Evolutionary conservation across 2,113 vertebrate genomes (phyloP).

Genomic region (Mirza zaza): DNA sequence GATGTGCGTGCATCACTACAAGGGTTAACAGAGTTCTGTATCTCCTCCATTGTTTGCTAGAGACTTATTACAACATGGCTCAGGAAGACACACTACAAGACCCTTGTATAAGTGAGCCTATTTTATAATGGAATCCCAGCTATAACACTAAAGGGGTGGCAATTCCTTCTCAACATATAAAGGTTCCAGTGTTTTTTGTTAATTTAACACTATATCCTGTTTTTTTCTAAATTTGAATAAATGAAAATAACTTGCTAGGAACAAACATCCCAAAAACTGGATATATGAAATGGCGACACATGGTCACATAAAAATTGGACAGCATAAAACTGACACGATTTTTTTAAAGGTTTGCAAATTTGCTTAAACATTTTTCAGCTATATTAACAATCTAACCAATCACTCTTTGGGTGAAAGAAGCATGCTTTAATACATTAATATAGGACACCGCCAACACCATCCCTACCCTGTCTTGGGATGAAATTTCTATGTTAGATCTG

Average conservation of each 20-base stretch:
- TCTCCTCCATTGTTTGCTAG: background rate
- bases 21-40: background rate
- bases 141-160: background rate
- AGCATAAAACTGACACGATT: background rate
- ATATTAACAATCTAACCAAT: slow-evolving; percentile 40
- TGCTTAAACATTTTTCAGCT: background rate
- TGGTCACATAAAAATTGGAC: background rate
- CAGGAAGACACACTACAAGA: background rate
- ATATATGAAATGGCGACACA: background rate
- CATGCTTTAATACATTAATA: background rate
- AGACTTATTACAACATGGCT: background rate
- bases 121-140: background rate
- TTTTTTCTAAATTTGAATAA: slow-evolving; percentile 34
- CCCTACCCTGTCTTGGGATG: background rate
- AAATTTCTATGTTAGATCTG: background rate
- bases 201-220: background rate
- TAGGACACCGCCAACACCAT: background rate
- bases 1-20: too few relatives aligned
- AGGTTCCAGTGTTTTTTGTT: background rate
- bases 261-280: background rate
- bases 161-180: background rate
- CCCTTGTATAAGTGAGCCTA: background rate
- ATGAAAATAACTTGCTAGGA: background rate
- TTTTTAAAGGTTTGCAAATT: slow-evolving; percentile 36
- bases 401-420: slow-evolving; percentile 47